Base-by-base conservation (phyloP, 1,140 invertebrate genomes). In the Propsilocerus akamusi region DNA sequence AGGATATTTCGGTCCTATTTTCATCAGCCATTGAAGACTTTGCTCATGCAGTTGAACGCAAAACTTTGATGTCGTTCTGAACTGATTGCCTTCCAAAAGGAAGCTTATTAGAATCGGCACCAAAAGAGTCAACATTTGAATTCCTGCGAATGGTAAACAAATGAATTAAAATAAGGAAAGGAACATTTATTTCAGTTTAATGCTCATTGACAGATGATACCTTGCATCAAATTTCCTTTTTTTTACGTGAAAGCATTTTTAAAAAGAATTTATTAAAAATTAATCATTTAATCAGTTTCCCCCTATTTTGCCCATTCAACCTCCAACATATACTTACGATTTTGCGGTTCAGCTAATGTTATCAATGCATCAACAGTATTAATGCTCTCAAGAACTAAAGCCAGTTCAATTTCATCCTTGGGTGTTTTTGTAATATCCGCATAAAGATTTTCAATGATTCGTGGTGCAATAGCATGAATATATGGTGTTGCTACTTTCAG, bases 1-100 rank as follows among this genome's bases (percentile, higher is more conserved):
- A 52, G 87, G 86, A 71, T 91, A 86, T 62, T 86, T 85, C 2
- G 89, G 86, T 25, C 90, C 92, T 59, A 95, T 84, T 62, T 84
- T 84, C 66, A 87, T 90, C 11, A 97, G 72, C 76, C 83, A 85
- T 55, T 89, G 78, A 53, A 95, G 73, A 53, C 86, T 83, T 57
- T 85, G 78, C 52, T 94, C 86, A 67, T 95, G 90, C 14, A 96
- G 70, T 48, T 73, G 69, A 20, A 74, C 67, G 46, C 73, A 72
- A 58, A 77, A 76, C 57, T 81, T 73, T 47, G 76, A 75, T 28
- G 77, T 71, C 25, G 72, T 68, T 47, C 72, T 65, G 25, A 83
- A 59, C 54, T 75, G 74, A 48, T 74, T 72, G 10, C 72, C 73
- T 55, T 87, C 82, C 50, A 84, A 68, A 49, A 97, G 68, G 62